Evolutionary conservation across 2,797 vertebrate species (phyloP).

Genomic region (Mus minutoides): DNA sequence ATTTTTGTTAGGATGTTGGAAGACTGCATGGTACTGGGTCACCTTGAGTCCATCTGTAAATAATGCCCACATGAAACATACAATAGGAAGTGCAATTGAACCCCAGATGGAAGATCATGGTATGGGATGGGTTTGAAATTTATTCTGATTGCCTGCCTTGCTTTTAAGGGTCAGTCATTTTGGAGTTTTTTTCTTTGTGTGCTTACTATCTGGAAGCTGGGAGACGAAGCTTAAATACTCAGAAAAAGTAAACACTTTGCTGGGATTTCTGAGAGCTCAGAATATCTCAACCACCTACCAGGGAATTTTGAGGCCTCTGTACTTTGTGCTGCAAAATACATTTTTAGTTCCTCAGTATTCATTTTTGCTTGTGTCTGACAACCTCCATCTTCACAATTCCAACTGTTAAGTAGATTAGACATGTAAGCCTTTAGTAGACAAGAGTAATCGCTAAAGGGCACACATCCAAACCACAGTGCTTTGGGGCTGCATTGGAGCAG

Average conservation of each 20-base stretch:
- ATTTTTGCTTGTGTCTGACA: too few relatives aligned
- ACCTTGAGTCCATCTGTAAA: background rate
- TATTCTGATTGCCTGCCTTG: constrained; percentile 3
- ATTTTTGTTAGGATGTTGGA: background rate
- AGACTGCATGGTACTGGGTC: background rate
- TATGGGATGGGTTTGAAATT: background rate
- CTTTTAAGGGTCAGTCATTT: constrained; percentile 43
- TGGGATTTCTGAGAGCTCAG: background rate
- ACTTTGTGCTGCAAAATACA: background rate
- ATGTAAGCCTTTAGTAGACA: background rate
- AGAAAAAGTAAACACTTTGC: background rate
- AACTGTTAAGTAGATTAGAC: constrained; percentile 4
- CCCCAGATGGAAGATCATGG: background rate
- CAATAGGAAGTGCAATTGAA: constrained; percentile 14
- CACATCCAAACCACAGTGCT: background rate
- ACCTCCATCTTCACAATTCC: background rate
- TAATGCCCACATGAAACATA: background rate
- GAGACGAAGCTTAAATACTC: background rate
- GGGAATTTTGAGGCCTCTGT: background rate
- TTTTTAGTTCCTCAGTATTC: background rate
- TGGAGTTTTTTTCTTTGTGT: background rate
- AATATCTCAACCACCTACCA: background rate
- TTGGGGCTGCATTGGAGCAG: background rate
- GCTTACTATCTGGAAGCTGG: background rate
- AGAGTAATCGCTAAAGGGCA: background rate